Evolutionary conservation across 2,888 invertebrate species (phyloP).

Genomic region (Argyresthia goedartella): DNA sequence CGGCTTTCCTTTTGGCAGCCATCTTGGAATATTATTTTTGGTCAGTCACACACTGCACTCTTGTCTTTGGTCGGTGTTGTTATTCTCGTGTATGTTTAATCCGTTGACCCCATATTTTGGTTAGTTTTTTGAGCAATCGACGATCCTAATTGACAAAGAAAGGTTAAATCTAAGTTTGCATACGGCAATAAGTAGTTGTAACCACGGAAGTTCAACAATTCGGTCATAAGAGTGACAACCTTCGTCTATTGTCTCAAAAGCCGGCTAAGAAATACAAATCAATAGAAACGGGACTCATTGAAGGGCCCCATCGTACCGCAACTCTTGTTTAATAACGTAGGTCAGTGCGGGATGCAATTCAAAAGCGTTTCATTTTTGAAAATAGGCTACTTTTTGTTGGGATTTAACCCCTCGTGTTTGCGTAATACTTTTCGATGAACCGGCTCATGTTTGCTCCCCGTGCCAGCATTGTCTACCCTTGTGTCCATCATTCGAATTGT

Average conservation of each 20-base stretch:
- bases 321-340: slow-evolving; percentile 1
- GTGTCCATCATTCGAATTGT: background rate
- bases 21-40: slow-evolving; percentile 56
- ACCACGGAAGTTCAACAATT: background rate
- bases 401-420: slow-evolving; percentile 49
- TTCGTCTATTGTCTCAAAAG: background rate
- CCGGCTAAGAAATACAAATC: background rate
- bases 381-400: slow-evolving; percentile 41
- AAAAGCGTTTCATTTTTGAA: slow-evolving; percentile 32
- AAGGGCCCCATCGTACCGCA: background rate
- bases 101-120: background rate
- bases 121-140: background rate
- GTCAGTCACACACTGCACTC: slow-evolving; percentile 45
- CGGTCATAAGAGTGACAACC: background rate
- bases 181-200: background rate
- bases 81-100: background rate
- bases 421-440: slow-evolving; percentile 56
- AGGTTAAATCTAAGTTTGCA: background rate
- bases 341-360: slow-evolving; percentile 3
- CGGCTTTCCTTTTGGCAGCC: slow-evolving; percentile 83
- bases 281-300: background rate
- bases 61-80: slow-evolving; percentile 41
- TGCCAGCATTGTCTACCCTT: background rate
- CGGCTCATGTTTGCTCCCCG: slow-evolving; percentile 38
- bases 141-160: background rate